A percentile compares a stretch with the other conserved stretches of the same genome.
Evolutionary conservation across 1,140 invertebrate species (phyloP).

Genomic region (Metopolophium dirhodum): DNA sequence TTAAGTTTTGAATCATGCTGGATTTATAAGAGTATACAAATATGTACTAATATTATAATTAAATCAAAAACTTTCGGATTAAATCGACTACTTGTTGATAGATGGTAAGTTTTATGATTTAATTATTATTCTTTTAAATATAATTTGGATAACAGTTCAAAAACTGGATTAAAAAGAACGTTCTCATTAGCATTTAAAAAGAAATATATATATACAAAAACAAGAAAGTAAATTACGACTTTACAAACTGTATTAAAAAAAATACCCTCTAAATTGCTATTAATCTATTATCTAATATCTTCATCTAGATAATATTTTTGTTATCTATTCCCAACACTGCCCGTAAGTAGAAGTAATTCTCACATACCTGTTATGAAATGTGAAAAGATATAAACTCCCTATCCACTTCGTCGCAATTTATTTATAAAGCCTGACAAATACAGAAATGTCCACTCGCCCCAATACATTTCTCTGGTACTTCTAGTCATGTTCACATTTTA

Average conservation of each 20-base stretch:
- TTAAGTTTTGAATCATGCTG: not conserved
- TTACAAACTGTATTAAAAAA: not conserved
- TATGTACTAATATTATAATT: not conserved
- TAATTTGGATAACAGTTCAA: not conserved
- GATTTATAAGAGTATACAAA: not conserved
- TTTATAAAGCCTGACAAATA: slow-evolving; percentile 3
- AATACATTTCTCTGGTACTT: not conserved
- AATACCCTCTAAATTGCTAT: not conserved
- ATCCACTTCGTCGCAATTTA: not conserved
- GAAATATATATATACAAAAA: not conserved
- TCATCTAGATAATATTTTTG: no score
- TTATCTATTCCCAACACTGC: no score
- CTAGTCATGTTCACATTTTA: not conserved
- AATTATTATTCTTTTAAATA: not conserved
- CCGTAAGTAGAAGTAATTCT: not conserved
- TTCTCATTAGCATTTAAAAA: not conserved
- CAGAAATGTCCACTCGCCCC: not conserved
- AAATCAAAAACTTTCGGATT: not conserved
- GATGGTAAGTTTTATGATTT: not conserved
- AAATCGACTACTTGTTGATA: not conserved
- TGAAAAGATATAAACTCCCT: not conserved
- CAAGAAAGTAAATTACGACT: not conserved
- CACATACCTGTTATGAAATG: not conserved
- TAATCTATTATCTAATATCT: no score
- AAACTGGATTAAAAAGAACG: not conserved